These are phyloP conservation scores for Nemotelus nigrinus DNA, from an alignment of 2,888 invertebrate genomes.

Conservation along the genomic window DNA sequence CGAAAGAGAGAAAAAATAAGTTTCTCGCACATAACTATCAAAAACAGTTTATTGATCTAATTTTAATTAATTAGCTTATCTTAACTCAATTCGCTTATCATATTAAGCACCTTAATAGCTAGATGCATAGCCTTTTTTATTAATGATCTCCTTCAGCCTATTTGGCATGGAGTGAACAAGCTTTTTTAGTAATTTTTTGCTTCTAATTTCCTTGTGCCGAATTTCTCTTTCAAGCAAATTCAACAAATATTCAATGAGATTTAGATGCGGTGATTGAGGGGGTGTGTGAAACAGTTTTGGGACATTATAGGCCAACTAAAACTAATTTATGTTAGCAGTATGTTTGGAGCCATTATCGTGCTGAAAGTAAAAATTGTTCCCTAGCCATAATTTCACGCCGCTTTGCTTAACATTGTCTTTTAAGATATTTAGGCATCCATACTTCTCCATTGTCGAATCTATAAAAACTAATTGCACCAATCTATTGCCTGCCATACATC, in stretches of 20 bases:
- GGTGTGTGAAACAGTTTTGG: neutral
- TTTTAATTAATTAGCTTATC: too few relatives aligned
- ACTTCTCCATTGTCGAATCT: too few relatives aligned
- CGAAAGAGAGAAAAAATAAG: too few relatives aligned
- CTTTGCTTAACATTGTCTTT: neutral
- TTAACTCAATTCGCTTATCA: neutral
- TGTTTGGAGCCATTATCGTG: neutral
- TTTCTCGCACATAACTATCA: too few relatives aligned
- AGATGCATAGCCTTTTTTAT: neutral
- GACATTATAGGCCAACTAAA: neutral
- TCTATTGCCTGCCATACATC: neutral
- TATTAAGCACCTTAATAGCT: neutral
- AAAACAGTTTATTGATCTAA: too few relatives aligned
- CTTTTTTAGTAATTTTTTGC: neutral
- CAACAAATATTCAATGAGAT: neutral
- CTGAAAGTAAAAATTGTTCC: neutral
- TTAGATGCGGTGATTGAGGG: neutral
- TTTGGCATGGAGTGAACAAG: neutral
- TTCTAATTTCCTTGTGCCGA: neutral
- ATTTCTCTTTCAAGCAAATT: neutral
- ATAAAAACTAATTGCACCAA: too few relatives aligned
- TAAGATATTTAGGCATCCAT: neutral
- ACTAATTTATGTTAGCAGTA: neutral
- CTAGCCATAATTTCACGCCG: neutral
- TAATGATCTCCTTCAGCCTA: neutral